These are phyloP conservation scores for Diorhabda elongata DNA, from an alignment of 1,140 invertebrate species.

Conservation along the genomic window DNA sequence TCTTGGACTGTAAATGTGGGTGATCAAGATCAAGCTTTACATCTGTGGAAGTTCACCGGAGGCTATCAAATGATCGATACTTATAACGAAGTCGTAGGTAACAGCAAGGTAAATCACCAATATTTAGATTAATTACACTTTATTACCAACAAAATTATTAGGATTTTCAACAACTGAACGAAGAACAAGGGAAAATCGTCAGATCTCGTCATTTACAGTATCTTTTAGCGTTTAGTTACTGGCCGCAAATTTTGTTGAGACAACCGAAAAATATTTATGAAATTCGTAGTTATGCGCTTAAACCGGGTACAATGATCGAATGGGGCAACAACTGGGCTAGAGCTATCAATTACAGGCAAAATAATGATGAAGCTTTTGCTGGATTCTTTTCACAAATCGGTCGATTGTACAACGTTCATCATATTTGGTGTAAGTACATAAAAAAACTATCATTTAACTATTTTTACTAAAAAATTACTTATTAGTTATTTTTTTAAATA, in stretches of 20 bases:
- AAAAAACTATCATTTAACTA: too few species aligned
- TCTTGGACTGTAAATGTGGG: slow-evolving; percentile 91
- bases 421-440: slow-evolving; percentile 87
- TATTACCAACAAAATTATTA: slow-evolving; percentile 43
- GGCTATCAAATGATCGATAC: slow-evolving; percentile 86
- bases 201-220: slow-evolving; percentile 89
- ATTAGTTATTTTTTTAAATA: slow-evolving; percentile 7
- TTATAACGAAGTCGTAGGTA: slow-evolving; percentile 66
- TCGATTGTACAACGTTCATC: slow-evolving; percentile 93
- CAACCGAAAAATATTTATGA: slow-evolving; percentile 84
- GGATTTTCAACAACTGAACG: slow-evolving; percentile 74
- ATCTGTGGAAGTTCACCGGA: slow-evolving; percentile 90
- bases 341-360: slow-evolving; percentile 85
- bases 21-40: slow-evolving; percentile 95
- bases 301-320: slow-evolving; percentile 97
- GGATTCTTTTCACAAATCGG: slow-evolving; percentile 97
- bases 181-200: slow-evolving; percentile 79
- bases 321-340: slow-evolving; percentile 99
- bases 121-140: background rate
- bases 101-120: slow-evolving; percentile 60
- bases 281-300: slow-evolving; percentile 83
- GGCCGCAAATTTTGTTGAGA: slow-evolving; percentile 75
- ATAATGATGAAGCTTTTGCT: slow-evolving; percentile 90
- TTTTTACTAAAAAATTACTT: too few species aligned
- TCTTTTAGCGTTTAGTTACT: slow-evolving; percentile 85